Percentiles rank a stretch among this genome's conserved stretches.
Evolutionary conservation across 1,140 invertebrate genomes (phyloP).

Genomic region (Euschistus heros): DNA sequence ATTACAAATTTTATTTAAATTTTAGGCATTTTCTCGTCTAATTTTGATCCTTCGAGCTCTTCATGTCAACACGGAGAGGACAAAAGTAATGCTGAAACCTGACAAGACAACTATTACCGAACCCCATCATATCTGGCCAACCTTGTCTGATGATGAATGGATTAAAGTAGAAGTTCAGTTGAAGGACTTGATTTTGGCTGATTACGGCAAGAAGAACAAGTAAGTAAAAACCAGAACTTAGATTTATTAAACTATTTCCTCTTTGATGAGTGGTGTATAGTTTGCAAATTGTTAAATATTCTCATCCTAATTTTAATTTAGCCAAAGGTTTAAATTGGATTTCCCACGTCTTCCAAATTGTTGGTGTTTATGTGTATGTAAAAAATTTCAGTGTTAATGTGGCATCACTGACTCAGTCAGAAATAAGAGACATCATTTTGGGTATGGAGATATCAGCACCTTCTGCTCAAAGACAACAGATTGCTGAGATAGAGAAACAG

Average conservation of each 20-base stretch:
- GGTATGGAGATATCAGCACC: conserved; percentile 99
- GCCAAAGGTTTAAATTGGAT: too few species aligned
- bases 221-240: conserved; percentile 33
- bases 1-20: neutral
- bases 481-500: conserved; percentile 99
- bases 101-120: conserved; percentile 99
- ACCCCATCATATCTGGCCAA: conserved; percentile 99
- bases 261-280: too few species aligned
- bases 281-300: too few species aligned
- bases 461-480: conserved; percentile 95
- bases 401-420: conserved; percentile 94
- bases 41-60: conserved; percentile 93
- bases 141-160: conserved; percentile 96
- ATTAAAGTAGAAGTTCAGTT: conserved; percentile 97
- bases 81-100: conserved; percentile 92
- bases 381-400: conserved; percentile 74
- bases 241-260: too few species aligned
- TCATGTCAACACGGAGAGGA: conserved; percentile 98
- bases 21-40: conserved; percentile 84
- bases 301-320: too few species aligned
- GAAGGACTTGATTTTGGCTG: conserved; percentile 96
- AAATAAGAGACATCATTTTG: conserved; percentile 97
- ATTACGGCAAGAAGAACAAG: conserved; percentile 99
- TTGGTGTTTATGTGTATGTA: conserved; percentile 6
- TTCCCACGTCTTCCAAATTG: neutral